Base-by-base conservation (phyloP, 2,797 vertebrate species). In the Distichodus sexfasciatus region DNA sequence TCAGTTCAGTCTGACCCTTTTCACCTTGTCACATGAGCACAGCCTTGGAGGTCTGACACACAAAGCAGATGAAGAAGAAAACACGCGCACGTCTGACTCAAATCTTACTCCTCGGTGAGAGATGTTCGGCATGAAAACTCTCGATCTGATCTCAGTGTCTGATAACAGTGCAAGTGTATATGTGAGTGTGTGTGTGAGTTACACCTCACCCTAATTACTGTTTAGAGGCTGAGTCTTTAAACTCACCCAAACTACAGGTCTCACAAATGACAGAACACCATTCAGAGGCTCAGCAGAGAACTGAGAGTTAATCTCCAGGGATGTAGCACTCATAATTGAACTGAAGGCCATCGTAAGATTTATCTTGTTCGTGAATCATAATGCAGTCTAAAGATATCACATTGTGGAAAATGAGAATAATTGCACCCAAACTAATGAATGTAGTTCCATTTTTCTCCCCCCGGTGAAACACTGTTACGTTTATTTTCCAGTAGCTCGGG, bases 81-180 rank as follows among this genome's bases (percentile, higher is more conserved):
- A 72, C 72, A 62, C 35, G 31, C 44, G 31, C 55, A 48, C 46
- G 59, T 23, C 15, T 74, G 59, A 78, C 62, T 62, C 60, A 60
- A 44, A 41, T 68, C 54, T 61, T 59, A 47, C 24, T 14, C 54
- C 17, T 54, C 35, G 40, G 14, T 6, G 14, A 36, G 47, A 40
- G 48, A 31, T 7, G n/a, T 21, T 51, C 24, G 47, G 41, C 28
- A 58, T 59, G 59, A 71, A 44, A 38, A 69, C 59, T 35, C 54
- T 72, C 72, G 35, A 54, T 66, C 74, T 69, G 60, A 71, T 43
- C 43, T 61, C 53, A 74, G 33, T 24, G 60, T 71, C 71, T 74
- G 67, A 33, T 75, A 33, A 26, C 47, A 59, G 61, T 64, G 46
- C 50, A 21, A n/a, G n/a, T n/a, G n/a, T n/a, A n/a, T n/a, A n/a